Evolutionary conservation across 2,113 vertebrate species (phyloP).

Genomic region (Halichoeres trimaculatus): DNA sequence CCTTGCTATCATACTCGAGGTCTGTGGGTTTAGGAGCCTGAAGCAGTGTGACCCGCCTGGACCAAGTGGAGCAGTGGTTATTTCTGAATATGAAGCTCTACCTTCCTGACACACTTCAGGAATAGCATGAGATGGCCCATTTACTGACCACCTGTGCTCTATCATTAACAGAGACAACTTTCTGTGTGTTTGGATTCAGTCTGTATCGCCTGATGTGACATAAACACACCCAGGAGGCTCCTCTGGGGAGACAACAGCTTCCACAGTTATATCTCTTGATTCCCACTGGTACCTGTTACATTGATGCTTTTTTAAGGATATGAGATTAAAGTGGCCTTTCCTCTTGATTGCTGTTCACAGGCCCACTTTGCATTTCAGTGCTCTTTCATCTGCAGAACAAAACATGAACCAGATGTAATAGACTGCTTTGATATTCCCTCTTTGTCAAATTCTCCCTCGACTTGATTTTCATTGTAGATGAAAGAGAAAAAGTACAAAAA

Average conservation of each 20-base stretch:
- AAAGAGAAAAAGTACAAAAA: constrained; percentile 30
- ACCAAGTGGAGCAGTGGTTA: constrained; percentile 56
- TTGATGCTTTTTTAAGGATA: neutral
- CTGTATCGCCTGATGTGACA: neutral
- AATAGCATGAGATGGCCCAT: constrained; percentile 59
- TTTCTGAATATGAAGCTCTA: constrained; percentile 48
- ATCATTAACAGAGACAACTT: constrained; percentile 6
- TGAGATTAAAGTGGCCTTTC: neutral
- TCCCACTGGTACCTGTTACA: constrained; percentile 10
- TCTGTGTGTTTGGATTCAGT: constrained; percentile 5
- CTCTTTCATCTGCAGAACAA: constrained; percentile 37
- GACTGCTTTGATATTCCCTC: constrained; percentile 30
- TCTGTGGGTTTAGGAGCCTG: constrained; percentile 1
- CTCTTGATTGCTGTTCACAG: neutral
- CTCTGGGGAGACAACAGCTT: constrained; percentile 1
- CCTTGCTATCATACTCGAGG: neutral
- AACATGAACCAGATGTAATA: constrained; percentile 15
- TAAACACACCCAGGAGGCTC: neutral
- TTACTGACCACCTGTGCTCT: constrained; percentile 37
- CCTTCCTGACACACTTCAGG: constrained; percentile 58
- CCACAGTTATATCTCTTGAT: constrained; percentile 9
- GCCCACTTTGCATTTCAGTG: constrained; percentile 36
- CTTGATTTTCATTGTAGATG: constrained; percentile 31
- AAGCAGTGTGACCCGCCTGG: constrained; percentile 51
- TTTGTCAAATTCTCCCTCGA: constrained; percentile 20